Base-by-base conservation (phyloP, 2,888 invertebrate genomes). In the Pemphredon lugubris region DNA sequence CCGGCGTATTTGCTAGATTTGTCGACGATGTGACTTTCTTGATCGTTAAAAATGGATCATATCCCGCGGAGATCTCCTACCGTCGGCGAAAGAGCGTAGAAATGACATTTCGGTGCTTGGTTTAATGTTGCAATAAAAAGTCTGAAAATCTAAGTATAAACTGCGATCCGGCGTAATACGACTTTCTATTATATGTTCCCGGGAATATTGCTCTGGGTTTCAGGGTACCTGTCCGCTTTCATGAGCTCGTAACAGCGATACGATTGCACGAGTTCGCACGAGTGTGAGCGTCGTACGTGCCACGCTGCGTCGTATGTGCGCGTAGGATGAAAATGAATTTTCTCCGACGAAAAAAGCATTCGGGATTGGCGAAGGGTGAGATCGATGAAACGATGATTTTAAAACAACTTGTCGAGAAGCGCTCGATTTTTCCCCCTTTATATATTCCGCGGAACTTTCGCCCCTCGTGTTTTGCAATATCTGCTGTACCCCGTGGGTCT, bases 191-290 rank as follows among this genome's bases (percentile, higher is more conserved):
- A 45, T 59, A 20, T 20, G 37, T 54, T 50, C 51, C 47, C 30
- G 53, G n/a, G n/a, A 54, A 45, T 55, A 67, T 63, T 63, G 20
- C 42, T 13, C 13, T 63, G 18, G 45, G 26, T 21, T 21, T 32
- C 3, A 30, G 21, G 55, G 51, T 37, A 45, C 23, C 60, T 50
- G 47, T 40, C 7, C 51, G 48, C 57, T 57, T 57, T 71, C 51
- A 37, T 23, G 20, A 34, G 69, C 13, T 48, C 54, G 44, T 69
- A 61, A 50, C 57, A 69, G 69, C 63, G 63, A 72, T 63, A 58
- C 21, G 45, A 67, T 34, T n/a, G 50, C 60, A 48, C 51, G 53
- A 26, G 51, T 69, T 53, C 54, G 34, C 44, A 21, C 23, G 18
- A 50, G 45, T 23, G 37, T 30, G 48, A 59, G 44, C 44, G 32